Evolutionary conservation across 2,797 vertebrate genomes (phyloP), one percentile per base, ranked within the genome.

Genomic region (Mustela erminea): DNA sequence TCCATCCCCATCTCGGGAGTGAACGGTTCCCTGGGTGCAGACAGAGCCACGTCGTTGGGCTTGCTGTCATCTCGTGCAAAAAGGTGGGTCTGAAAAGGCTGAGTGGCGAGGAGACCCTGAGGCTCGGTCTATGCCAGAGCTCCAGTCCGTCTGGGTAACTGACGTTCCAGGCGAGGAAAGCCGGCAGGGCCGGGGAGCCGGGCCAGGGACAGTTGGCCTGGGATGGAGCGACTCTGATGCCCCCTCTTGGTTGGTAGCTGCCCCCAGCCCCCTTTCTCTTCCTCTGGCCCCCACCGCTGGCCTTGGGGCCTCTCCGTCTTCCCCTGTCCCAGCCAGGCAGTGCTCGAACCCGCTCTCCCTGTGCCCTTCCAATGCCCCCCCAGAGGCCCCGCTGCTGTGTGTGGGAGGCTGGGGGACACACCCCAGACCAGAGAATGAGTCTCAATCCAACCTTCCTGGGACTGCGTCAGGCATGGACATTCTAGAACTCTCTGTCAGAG

Each of bases 221-320:
- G 62, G 18, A 3, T 8, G 12, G 11, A 35, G 27, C 9, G n/a
- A 14, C 17, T 54, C 7, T 21, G 52, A 32, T 2, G 6, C 32
- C 32, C 72, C 23, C 25, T 23, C 29, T 52, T 35, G 7, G 46
- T 56, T 0, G 0, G 7, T 11, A 25, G 20, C 78, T 41, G 0
- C 13, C 54, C 11, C 43, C 21, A 60, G 20, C 29, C 23, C 13
- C 8, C 41, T 64, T 15, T 17, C 9, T 15, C 3, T 38, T 25
- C 27, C 32, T 7, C n/a, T 23, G n/a, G 23, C 49, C 83, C 21
- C 13, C 6, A 2, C 9, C 8, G 27, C 58, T n/a, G 41, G 58
- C 38, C 54, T 25, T 3, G 13, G 4, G 54, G 11, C n/a, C 7
- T 9, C 23, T 25, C 18, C 0, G 29, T 38, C 13, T 23, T 81